Percentiles rank a stretch among this genome's conserved stretches.
Evolutionary conservation across 2,113 vertebrate species (phyloP).

Genomic region (Alethe diademata): DNA sequence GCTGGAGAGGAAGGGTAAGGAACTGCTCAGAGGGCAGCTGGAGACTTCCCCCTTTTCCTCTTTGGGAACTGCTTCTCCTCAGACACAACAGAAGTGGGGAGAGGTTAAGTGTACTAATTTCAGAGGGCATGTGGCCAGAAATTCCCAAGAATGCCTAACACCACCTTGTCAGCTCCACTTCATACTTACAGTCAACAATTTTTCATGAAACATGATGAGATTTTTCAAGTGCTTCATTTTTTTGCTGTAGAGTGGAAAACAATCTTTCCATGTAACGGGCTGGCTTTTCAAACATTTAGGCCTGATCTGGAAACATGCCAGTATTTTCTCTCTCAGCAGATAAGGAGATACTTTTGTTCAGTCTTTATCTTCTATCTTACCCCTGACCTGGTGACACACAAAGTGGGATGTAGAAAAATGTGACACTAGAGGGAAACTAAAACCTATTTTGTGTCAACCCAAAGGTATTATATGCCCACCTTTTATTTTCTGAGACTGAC

Average conservation of each 20-base stretch:
- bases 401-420: neutral
- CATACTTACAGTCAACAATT: neutral
- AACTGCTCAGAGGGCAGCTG: neutral
- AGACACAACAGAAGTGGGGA: neutral
- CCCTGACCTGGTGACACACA: neutral
- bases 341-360: neutral
- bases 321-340: neutral
- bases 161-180: neutral
- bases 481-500: neutral
- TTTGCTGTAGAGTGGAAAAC: conserved; percentile 23
- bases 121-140: neutral
- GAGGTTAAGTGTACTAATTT: neutral
- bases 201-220: neutral
- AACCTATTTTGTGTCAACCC: neutral
- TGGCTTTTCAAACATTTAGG: conserved; percentile 1
- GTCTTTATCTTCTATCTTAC: neutral
- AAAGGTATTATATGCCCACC: neutral
- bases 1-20: neutral
- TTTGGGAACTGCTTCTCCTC: neutral
- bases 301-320: neutral
- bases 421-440: neutral
- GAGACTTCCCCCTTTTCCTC: neutral
- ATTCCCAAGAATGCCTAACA: fast-evolving
- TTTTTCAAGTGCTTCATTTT: neutral
- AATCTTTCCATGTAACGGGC: neutral